These are phyloP conservation scores for Branchipolynoe longqiensis DNA, from an alignment of 2,888 invertebrate species.

Conservation along the genomic window DNA sequence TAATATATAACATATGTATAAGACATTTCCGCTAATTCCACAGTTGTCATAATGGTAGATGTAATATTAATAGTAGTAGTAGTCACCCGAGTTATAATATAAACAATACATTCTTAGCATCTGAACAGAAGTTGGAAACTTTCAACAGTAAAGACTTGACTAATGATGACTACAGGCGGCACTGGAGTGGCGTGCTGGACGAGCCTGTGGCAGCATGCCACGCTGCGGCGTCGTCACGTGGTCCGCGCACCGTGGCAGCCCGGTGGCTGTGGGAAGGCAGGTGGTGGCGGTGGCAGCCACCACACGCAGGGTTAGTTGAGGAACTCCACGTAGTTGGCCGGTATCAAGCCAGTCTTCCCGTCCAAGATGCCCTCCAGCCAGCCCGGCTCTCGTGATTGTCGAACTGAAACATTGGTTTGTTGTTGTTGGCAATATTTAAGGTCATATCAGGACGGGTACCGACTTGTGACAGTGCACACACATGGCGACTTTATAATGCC, in stretches of 20 bases:
- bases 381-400: constrained; percentile 95
- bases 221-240: not conserved
- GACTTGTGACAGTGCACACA: no score
- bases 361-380: constrained; percentile 97
- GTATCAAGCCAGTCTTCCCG: constrained; percentile 95
- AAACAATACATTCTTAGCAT: not conserved
- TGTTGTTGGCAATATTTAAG: no score
- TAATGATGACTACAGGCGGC: constrained; percentile 3
- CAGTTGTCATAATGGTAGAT: no score
- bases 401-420: constrained; percentile 88
- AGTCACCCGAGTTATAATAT: constrained; percentile 3
- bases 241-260: constrained; percentile 32
- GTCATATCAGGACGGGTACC: no score
- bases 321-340: constrained; percentile 96
- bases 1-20: not conserved
- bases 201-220: not conserved
- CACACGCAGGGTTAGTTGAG: constrained; percentile 70
- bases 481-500: no score
- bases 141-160: constrained; percentile 39
- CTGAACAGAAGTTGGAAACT: constrained; percentile 13
- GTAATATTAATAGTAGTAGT: not conserved
- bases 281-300: constrained; percentile 13
- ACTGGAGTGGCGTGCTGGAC: not conserved
- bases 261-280: not conserved
- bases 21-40: not conserved